Conservation (phyloP, 2,113 vertebrate genomes). For the Equus przewalskii region DNA sequence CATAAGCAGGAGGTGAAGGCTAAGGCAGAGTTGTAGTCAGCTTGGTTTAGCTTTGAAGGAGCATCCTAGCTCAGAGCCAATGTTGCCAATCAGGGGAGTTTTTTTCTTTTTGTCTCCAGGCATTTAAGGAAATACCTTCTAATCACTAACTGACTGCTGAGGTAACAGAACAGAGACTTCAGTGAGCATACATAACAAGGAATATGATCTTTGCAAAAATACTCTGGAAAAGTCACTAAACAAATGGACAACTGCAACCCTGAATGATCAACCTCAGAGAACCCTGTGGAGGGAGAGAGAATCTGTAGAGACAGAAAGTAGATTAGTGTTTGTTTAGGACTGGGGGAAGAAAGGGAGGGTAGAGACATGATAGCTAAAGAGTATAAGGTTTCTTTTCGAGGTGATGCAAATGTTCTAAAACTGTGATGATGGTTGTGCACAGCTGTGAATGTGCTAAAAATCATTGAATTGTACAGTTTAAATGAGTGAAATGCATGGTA, state of each 20-base stretch:
- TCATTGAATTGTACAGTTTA: background rate
- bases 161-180: background rate
- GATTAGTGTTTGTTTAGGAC: background rate
- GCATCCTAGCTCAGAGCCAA: background rate
- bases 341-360: too few relatives aligned
- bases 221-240: background rate
- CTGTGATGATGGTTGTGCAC: background rate
- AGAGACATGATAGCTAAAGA: too few relatives aligned
- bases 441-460: background rate
- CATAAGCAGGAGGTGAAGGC: background rate
- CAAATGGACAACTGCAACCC: background rate
- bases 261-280: background rate
- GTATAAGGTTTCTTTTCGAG: too few relatives aligned
- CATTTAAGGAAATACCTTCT: background rate
- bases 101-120: background rate
- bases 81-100: background rate
- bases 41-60: background rate
- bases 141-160: background rate
- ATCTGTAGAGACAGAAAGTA: background rate
- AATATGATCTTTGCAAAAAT: background rate
- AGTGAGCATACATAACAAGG: background rate
- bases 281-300: background rate
- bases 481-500: background rate
- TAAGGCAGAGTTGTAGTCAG: background rate
- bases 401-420: background rate